Evolutionary conservation across 2,888 invertebrate genomes (phyloP).

Genomic region (Aplocera efformata): DNA sequence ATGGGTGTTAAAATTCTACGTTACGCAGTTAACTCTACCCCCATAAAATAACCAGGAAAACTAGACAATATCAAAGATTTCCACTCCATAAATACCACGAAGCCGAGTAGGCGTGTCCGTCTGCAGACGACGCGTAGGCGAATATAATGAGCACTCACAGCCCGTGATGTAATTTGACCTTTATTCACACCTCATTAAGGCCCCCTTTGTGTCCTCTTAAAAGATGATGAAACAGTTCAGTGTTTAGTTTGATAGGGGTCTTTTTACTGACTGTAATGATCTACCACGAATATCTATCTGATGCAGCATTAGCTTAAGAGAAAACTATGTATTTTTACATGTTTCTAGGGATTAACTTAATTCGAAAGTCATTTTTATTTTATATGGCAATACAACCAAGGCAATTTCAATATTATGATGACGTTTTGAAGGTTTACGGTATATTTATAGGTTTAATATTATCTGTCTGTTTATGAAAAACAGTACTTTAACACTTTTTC

Average conservation of each 20-base stretch:
- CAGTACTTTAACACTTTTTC: too few species aligned
- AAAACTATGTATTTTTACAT: too few species aligned
- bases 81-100: slow-evolving; percentile 18
- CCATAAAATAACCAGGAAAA: slow-evolving; percentile 15
- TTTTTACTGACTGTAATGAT: slow-evolving; percentile 22
- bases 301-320: too few species aligned
- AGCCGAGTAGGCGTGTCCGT: slow-evolving; percentile 48
- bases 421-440: too few species aligned
- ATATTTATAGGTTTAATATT: too few species aligned
- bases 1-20: slow-evolving; percentile 11
- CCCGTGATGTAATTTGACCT: slow-evolving; percentile 33
- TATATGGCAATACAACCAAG: too few species aligned
- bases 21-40: slow-evolving; percentile 10
- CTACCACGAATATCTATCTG: neutral
- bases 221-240: slow-evolving; percentile 15
- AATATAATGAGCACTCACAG: slow-evolving; percentile 47
- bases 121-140: slow-evolving; percentile 39
- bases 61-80: slow-evolving; percentile 20
- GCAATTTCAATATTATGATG: too few species aligned
- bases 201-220: slow-evolving; percentile 22
- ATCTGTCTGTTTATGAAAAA: too few species aligned
- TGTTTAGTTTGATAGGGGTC: slow-evolving; percentile 37
- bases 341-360: too few species aligned
- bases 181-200: slow-evolving; percentile 38
- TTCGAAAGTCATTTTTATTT: too few species aligned